Base-by-base conservation (phyloP, 2,888 invertebrate species). In the Macrophya alboannulata region DNA sequence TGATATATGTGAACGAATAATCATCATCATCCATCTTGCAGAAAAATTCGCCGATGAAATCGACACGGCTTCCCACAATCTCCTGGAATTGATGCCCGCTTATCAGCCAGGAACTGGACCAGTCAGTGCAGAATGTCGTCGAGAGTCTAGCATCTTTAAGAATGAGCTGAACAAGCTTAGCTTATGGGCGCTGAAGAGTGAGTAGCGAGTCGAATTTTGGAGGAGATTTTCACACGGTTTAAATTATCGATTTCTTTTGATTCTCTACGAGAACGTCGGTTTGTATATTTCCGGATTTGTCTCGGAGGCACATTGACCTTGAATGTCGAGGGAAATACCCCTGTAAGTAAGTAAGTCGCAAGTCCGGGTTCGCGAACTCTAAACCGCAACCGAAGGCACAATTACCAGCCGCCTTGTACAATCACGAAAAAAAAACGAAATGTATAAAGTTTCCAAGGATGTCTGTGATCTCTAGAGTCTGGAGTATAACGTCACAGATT, bases 181-280 rank as follows among this genome's bases (percentile, higher is more conserved):
- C 9, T 87, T 93, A 0, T 93, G 93, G 93, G 93, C 93, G 25
- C 88, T 93, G 0, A 92, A 92, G 87, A 93, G 93, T 93, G 85
- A 91, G 92, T 89, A 37, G 10, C 31, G 17, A 21, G n/a, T 12
- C n/a, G 43, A n/a, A 21, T 12, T n/a, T 74, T 68, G 12, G 31
- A 31, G 31, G 15, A 37, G 1, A 25, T 37, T 12, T 15, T 31
- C 12, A 31, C 9, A 37, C 5, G 25, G 3, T 65, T 31, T 17
- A 37, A 37, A 37, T 37, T 68, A 68, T 68, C 15, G 37, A 68
- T 37, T 68, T 68, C 37, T 68, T 31, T 68, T 5, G 4, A 68
- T 68, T 37, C 37, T 37, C 4, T 37, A 37, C 17, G 68, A 37
- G 68, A 37, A 6, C 4, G 6, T 15, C 15, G 25, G 15, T 37